These are phyloP conservation scores for Atractosteus spatula DNA, from an alignment of 2,113 vertebrate species.

Conservation along the genomic window DNA sequence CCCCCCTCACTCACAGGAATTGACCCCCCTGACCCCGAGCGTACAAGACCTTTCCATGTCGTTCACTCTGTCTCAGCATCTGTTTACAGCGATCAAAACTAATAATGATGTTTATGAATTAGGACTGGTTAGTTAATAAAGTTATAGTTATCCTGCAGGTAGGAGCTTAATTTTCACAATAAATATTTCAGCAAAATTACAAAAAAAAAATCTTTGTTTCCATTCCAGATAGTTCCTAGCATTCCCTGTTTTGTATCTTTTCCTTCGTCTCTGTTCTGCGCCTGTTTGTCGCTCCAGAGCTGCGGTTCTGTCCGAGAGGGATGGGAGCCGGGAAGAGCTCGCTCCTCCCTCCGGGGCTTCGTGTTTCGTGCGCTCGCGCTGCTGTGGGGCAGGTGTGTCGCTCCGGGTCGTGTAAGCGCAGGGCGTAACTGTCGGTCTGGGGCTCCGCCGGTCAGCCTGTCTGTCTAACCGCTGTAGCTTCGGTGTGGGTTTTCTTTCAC, in stretches of 20 bases:
- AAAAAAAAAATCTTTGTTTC: constrained; percentile 2
- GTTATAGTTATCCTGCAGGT: constrained; percentile 22
- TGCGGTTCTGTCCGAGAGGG: neutral
- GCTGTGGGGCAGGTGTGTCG: too few species aligned
- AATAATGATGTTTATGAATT: constrained; percentile 30
- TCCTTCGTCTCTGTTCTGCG: neutral
- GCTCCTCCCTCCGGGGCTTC: too few species aligned
- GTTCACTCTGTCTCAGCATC: too few species aligned
- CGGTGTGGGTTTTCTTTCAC: constrained; percentile 19
- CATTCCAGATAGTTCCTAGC: constrained; percentile 24
- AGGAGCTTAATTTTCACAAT: constrained; percentile 24
- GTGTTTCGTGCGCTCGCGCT: too few species aligned
- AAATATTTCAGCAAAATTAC: constrained; percentile 23
- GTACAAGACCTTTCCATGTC: too few species aligned
- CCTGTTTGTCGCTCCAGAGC: neutral
- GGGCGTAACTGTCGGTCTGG: too few species aligned
- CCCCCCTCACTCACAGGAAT: constrained; percentile 79
- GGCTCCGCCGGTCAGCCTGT: neutral
- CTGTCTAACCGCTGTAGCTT: constrained; percentile 18
- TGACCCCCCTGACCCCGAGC: constrained; percentile 77
- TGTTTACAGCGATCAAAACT: too few species aligned
- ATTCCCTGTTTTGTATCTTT: neutral
- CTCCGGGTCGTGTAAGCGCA: too few species aligned
- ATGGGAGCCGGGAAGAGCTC: too few species aligned
- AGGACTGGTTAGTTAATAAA: constrained; percentile 32